Base-by-base conservation (phyloP, 2,113 vertebrate genomes). In the Salvelinus sp. region DNA sequence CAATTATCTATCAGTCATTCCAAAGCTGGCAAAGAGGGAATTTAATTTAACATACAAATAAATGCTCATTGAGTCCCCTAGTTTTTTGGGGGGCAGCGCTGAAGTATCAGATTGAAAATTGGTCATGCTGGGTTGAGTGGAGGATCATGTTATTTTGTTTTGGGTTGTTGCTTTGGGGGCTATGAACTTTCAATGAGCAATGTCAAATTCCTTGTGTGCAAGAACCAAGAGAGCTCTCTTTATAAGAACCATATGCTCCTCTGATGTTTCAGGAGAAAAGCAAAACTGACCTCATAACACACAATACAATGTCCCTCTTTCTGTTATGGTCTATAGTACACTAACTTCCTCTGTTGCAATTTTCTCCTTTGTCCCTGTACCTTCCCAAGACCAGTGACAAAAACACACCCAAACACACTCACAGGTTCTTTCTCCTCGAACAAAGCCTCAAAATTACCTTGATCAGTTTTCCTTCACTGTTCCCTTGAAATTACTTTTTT, bases 361-460 rank as follows among this genome's bases (percentile, higher is more conserved):
- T 86, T 91, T 88, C 77, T 82, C 74, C 80, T 83, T 84, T 82
- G 66, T 82, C 18, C 30, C 38, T 75, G 33, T 58, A 30, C 22
- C 80, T 66, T 70, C 38, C 63, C 71, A 74, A 76, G 58, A 65
- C 16, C 10, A 33, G 72, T 71, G 70, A 81, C 63, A 69, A 75
- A 2, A 66, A 14, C 47, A 48, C 1, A 7, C 9, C 18, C 68
- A 28, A 30, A 69, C 30, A 50, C 7, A 22, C 6, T 62, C n/a
- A 33, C 68, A 76, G n/a, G 48, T 67, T 14, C 12, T 62, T 62
- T 62, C 6, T n/a, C 58, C 16, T 62, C 18, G 54, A 57, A 30
- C 70, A 83, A 83, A 74, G 74, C 75, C 38, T 70, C n/a, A 54
- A 25, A 6, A 5, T 3, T 18, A 54, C 20, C 76, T 73, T 80